These are phyloP conservation scores for Aphelenchoides avenae DNA, from an alignment of 1,140 invertebrate species.

Conservation along the genomic window DNA sequence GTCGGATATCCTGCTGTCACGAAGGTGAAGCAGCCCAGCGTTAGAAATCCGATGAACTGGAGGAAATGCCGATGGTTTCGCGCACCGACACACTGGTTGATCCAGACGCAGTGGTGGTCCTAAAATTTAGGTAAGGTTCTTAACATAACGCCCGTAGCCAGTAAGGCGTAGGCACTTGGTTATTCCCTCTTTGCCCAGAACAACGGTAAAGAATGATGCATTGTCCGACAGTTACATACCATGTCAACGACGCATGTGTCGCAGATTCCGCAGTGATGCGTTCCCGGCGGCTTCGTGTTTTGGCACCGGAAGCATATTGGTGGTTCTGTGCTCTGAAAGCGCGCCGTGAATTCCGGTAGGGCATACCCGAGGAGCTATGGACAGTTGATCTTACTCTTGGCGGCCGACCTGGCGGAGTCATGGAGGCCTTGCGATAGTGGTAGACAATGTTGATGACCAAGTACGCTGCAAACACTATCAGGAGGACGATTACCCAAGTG, in stretches of 20 bases:
- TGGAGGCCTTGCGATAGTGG: constrained; percentile 50
- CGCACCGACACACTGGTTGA: constrained; percentile 57
- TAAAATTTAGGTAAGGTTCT: constrained; percentile 46
- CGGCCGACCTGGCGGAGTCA: constrained; percentile 39
- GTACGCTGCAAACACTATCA: constrained; percentile 39
- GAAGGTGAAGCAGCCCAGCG: constrained; percentile 45
- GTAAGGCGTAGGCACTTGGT: too few species aligned
- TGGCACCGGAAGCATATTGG: constrained; percentile 76
- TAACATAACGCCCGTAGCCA: not conserved
- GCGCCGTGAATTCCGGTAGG: constrained; percentile 5
- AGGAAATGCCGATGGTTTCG: constrained; percentile 57
- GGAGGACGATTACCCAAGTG: constrained; percentile 21
- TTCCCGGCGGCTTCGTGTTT: constrained; percentile 75
- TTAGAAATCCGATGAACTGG: constrained; percentile 49
- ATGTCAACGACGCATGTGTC: constrained; percentile 86
- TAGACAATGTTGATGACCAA: constrained; percentile 48
- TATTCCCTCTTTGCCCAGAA: too few species aligned
- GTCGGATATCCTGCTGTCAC: constrained; percentile 28
- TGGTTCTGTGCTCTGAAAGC: constrained; percentile 34
- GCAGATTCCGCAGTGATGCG: constrained; percentile 83
- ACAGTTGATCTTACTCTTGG: constrained; percentile 39
- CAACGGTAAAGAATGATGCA: not conserved
- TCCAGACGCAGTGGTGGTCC: constrained; percentile 59
- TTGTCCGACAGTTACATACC: constrained; percentile 71
- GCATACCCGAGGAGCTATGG: not conserved